Base-by-base conservation (phyloP, 2,888 invertebrate genomes). In the Drosophila anceps region DNA sequence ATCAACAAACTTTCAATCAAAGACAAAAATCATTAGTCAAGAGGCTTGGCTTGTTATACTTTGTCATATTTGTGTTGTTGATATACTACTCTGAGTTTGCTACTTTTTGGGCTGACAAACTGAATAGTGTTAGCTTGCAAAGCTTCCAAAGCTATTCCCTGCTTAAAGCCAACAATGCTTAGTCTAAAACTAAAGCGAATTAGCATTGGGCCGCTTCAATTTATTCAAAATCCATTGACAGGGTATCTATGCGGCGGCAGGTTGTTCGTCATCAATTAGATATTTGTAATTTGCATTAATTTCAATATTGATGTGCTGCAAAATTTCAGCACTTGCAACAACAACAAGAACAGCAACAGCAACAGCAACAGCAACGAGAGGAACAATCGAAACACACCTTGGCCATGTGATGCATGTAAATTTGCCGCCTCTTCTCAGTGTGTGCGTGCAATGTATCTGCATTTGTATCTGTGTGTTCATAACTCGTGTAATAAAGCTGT, bases 211-310 rank as follows among this genome's bases (percentile, higher is more conserved):
- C 24, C 9, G 12, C 27, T 27, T 46, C 15, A 15, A 46, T n/a
- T 15, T 9, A 46, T 27, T 27, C 27, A 46, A 27, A 53, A 10
- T 37, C 12, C 3, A 7, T 18, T 48, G 48, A 29, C 48, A 31
- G 55, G 18, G 41, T 20, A 20, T 18, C 46, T 60, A 4, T 33
- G 51, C 7, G 51, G 20, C 41, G 43, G 55, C 55, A 57, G 43
- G 43, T 33, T 63, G 67, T 39, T 24, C 54, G 13, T 33, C 50
- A 57, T 54, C 69, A 73, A 73, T 79, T 75, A 68, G 69, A 67
- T 76, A 61, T 81, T 82, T 79, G 82, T 66, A 76, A 82, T 82
- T 83, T 84, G 84, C 84, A 84, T 82, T 82, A 76, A 84, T 82
- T 84, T 81, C 70, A 75, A 73, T 76, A 73, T 71, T 74, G 65